Evolutionary conservation across 2,888 invertebrate species (phyloP), one percentile per base, ranked within the genome.

Genomic region (Acrobasis repandana): DNA sequence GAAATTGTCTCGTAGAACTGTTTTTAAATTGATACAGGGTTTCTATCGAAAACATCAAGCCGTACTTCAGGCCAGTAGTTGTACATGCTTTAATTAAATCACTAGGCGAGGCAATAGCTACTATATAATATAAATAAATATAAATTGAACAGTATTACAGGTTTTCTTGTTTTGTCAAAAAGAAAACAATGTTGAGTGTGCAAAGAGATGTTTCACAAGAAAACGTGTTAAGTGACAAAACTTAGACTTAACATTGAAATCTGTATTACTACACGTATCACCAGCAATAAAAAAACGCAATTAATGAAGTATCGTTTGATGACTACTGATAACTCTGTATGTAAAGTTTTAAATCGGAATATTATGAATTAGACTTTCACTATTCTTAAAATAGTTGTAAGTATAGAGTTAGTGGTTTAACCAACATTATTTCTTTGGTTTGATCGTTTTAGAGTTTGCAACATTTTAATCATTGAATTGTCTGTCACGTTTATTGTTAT

Each of bases 11-110:
- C 43, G 50, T 61, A 70, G 76, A 66, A 72, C 71, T 74, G 75
- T 74, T 52, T 72, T 75, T 73, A 77, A 74, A 75, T 70, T 79
- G 72, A 80, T 83, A 88, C 88, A 88, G 88, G 87, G 88, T 87
- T 82, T 77, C 72, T 73, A 78, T 74, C 71, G 71, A 72, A 73
- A 73, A 75, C 81, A 77, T 83, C 84, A 82, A 83, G 78, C 76
- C 69, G 74, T 83, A 84, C 79, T 83, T 84, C 79, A 71, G 65
- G 64, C 65, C 63, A 62, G 62, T 65, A 64, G 64, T 60, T 61
- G 58, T 63, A 67, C 58, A 64, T 62, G 52, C 49, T 46, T 52
- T 49, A 51, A 51, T 51, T 28, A 46, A 59, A 36, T 36, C 14
- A 46, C 43, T 51, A 38, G 38, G 43, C 46, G 15, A 10, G 16